Conservation (phyloP, 2,113 vertebrate genomes). For the Saccopteryx bilineata region DNA sequence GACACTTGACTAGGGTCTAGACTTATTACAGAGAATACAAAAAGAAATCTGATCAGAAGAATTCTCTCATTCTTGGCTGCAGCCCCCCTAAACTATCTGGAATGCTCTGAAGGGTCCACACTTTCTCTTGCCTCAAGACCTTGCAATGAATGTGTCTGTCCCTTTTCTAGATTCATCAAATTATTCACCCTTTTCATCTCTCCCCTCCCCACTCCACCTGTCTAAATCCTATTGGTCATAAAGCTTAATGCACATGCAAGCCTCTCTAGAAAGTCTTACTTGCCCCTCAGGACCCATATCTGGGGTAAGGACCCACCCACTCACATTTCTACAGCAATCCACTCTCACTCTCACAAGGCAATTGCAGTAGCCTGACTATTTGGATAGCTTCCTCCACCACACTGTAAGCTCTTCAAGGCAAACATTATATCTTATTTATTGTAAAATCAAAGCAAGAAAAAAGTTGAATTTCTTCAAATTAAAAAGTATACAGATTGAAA, state of each 20-base stretch:
- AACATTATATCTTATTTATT: neutral
- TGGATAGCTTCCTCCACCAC: neutral
- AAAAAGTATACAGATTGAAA: conserved; percentile 41
- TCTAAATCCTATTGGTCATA: neutral
- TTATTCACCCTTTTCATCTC: too few species aligned
- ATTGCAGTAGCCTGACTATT: neutral
- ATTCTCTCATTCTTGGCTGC: neutral
- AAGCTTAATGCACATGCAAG: neutral
- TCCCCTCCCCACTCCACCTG: neutral
- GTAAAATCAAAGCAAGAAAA: neutral
- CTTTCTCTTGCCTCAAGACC: neutral
- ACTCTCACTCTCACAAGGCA: neutral
- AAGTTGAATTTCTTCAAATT: neutral
- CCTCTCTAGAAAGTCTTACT: neutral
- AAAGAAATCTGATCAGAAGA: neutral
- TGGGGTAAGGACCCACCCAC: neutral
- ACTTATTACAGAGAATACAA: neutral
- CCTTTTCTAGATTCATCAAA: neutral
- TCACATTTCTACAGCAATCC: neutral
- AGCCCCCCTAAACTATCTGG: neutral
- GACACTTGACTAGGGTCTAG: neutral
- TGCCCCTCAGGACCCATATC: neutral
- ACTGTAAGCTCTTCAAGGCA: neutral
- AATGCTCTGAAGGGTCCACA: neutral
- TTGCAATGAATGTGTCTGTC: neutral